These are phyloP conservation scores for Pygoscelis adeliae DNA, from an alignment of 2,113 vertebrate genomes.

Conservation along the genomic window DNA sequence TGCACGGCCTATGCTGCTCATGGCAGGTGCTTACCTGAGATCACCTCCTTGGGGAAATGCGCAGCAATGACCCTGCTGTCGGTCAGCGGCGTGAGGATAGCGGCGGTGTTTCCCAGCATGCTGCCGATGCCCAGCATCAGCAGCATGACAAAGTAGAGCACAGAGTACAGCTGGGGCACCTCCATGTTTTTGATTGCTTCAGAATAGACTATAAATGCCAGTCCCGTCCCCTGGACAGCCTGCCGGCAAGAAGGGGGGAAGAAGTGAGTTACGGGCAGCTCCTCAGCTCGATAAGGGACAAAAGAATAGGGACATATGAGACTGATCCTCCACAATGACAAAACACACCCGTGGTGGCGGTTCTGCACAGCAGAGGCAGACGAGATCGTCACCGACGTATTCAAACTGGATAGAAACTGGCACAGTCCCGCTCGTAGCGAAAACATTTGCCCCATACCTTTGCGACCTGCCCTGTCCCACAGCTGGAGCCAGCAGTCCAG, in stretches of 20 bases:
- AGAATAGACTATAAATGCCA: conserved; percentile 93
- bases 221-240: conserved; percentile 91
- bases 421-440: accelerated
- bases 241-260: background rate
- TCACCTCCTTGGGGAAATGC: conserved; percentile 78
- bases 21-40: conserved; percentile 78
- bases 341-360: accelerated
- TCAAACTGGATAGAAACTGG: accelerated
- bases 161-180: conserved; percentile 89
- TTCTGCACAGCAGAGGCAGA: background rate
- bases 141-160: conserved; percentile 93
- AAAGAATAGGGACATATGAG: background rate
- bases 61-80: conserved; percentile 79
- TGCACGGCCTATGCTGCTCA: accelerated
- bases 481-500: background rate
- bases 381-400: background rate
- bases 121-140: conserved; percentile 91
- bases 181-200: conserved; percentile 96
- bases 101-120: conserved; percentile 91
- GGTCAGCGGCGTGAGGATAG: conserved; percentile 87
- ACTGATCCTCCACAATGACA: background rate
- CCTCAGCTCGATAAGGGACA: background rate
- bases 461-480: background rate
- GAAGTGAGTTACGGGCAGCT: background rate
- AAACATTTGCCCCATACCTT: background rate